phyloP scores from a whole-genome alignment of 2,888 invertebrate species.

The Agrotis puta region DNA sequence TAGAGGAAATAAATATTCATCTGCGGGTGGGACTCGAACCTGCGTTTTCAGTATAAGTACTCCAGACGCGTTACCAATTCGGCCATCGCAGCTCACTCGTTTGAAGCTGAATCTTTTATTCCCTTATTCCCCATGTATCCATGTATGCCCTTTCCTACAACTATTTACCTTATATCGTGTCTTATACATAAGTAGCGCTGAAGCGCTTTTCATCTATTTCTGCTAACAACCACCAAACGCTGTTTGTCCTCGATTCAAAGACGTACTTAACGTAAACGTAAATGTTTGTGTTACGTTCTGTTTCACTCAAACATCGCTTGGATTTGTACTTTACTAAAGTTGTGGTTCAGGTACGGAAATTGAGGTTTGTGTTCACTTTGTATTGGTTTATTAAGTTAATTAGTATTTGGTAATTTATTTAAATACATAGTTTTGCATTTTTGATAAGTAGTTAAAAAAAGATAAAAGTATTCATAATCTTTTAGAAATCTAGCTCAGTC shows the following conservation, averaged over 20 bases:
- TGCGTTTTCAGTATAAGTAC: no score
- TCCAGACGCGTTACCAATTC: no score
- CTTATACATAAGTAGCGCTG: conserved; percentile 2
- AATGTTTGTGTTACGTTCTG: conserved; percentile 47
- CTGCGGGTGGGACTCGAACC: no score
- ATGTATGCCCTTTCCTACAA: neutral
- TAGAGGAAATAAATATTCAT: no score
- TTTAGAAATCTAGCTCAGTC: no score
- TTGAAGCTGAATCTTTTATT: neutral
- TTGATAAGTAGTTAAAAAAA: no score
- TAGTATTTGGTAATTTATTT: no score
- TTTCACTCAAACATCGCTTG: conserved; percentile 30
- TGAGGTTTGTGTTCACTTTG: conserved; percentile 9
- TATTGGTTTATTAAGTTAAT: neutral
- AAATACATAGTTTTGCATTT: no score
- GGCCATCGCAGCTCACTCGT: no score
- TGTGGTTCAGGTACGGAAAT: neutral
- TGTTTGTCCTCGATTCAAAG: conserved; percentile 49
- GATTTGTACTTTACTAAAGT: conserved; percentile 41
- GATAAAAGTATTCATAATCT: no score
- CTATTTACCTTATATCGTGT: conserved; percentile 20
- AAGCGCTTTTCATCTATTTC: conserved; percentile 19
- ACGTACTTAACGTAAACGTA: conserved; percentile 43
- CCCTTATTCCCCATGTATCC: neutral
- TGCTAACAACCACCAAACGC: conserved; percentile 19